A percentile compares a stretch with the other conserved stretches of the same genome.
Evolutionary conservation across 2,888 invertebrate genomes (phyloP).

Genomic region (Notocelia uddmanniana): DNA sequence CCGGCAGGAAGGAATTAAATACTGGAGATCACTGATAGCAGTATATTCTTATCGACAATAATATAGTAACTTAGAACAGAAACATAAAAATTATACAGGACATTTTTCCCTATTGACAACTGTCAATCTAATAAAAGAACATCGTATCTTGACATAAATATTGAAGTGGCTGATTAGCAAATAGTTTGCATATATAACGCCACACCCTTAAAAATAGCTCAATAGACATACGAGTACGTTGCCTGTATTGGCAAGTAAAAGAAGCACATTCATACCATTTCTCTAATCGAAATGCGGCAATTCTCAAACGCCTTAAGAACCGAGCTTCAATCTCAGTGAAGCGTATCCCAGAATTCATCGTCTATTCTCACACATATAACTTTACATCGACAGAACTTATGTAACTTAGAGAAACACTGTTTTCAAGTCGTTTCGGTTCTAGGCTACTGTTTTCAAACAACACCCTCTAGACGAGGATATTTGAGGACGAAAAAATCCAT

Average conservation of each 20-base stretch:
- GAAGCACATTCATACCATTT: background rate
- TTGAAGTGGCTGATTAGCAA: no score
- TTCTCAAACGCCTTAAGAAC: conserved; percentile 14
- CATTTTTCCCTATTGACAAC: no score
- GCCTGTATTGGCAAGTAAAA: background rate
- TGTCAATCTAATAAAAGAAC: no score
- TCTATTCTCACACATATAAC: conserved; percentile 18
- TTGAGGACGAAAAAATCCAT: conserved; percentile 44
- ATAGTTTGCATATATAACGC: no score
- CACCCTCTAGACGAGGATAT: conserved; percentile 31
- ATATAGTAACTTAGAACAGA: no score
- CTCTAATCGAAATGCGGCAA: conserved; percentile 11
- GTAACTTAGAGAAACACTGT: background rate
- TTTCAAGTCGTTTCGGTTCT: background rate
- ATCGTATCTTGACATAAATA: no score
- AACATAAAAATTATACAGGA: no score
- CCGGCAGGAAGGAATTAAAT: no score
- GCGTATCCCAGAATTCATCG: conserved; percentile 16
- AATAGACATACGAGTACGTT: no score
- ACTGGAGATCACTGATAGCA: no score
- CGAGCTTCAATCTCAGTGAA: conserved; percentile 13
- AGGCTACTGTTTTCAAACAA: conserved; percentile 40
- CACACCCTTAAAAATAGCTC: no score
- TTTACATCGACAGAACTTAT: conserved; percentile 1
- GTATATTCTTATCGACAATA: no score